Percentiles rank a stretch among this genome's conserved stretches.
These are phyloP conservation scores for Promerops cafer DNA, from an alignment of 2,113 vertebrate genomes.

Conservation along the genomic window DNA sequence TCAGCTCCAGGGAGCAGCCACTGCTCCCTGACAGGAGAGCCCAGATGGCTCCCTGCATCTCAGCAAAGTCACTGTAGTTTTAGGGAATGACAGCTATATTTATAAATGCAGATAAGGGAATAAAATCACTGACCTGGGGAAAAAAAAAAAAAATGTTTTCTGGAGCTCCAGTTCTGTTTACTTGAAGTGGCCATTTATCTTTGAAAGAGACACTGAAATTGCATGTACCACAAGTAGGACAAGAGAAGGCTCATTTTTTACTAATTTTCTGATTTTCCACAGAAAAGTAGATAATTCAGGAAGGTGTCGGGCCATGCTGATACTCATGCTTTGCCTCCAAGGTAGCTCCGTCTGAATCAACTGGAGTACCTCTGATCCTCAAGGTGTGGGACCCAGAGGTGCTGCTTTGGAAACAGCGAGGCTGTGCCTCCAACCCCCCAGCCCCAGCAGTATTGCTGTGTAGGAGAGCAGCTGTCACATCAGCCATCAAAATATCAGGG, in stretches of 20 bases:
- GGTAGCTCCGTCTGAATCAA: background rate
- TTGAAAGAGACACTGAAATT: background rate
- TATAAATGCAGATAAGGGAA: background rate
- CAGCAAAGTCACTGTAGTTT: background rate
- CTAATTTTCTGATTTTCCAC: background rate
- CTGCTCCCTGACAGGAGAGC: background rate
- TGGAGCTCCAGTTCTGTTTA: background rate
- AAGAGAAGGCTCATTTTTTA: background rate
- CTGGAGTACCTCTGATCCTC: background rate
- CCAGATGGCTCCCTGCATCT: background rate
- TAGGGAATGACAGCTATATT: background rate
- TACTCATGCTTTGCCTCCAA: background rate
- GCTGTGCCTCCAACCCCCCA: background rate
- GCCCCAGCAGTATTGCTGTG: rapidly evolving
- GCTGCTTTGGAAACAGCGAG: rapidly evolving
- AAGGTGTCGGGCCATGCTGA: rapidly evolving
- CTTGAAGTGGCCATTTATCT: background rate
- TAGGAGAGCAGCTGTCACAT: background rate
- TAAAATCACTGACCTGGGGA: background rate
- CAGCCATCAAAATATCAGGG: rapidly evolving
- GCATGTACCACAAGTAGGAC: background rate
- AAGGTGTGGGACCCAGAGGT: background rate
- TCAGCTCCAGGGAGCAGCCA: background rate
- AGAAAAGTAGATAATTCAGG: background rate
- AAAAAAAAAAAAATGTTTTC: background rate